Evolutionary conservation across 2,113 vertebrate species (phyloP).

Genomic region (Ceyx melanurus): DNA sequence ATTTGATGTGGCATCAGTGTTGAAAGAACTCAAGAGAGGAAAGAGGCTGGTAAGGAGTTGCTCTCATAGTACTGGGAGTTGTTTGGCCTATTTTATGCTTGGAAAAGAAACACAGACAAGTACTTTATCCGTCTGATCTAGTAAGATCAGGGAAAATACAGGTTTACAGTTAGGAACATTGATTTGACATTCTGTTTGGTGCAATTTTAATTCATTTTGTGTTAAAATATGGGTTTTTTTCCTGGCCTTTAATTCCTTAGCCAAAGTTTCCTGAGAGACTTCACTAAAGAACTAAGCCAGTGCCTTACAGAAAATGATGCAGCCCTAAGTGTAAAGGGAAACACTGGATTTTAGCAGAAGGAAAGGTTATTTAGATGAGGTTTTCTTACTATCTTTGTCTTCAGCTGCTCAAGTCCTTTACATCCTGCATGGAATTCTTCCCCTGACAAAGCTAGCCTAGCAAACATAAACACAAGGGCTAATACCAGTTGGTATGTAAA

Average conservation of each 20-base stretch:
- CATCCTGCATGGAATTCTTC: not conserved
- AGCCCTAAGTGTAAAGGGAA: not conserved
- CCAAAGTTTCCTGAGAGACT: not conserved
- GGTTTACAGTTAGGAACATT: not conserved
- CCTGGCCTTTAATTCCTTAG: not conserved
- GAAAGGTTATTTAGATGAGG: not conserved
- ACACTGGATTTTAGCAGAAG: not conserved
- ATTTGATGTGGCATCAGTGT: slow-evolving; percentile 75
- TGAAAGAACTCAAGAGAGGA: slow-evolving; percentile 76
- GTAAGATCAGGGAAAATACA: not conserved
- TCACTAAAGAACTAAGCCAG: not conserved
- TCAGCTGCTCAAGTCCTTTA: not conserved
- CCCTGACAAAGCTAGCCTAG: not conserved
- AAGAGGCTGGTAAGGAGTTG: slow-evolving; percentile 73
- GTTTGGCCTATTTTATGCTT: not conserved
- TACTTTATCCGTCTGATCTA: not conserved
- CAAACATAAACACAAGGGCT: not conserved
- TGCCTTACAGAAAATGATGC: not conserved
- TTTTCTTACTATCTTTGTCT: not conserved
- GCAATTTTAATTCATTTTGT: not conserved
- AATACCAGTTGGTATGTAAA: not conserved
- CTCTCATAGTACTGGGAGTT: not conserved
- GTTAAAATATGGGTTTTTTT: not conserved
- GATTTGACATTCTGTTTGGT: not conserved
- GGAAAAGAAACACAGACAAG: not conserved